Conservation (phyloP, 1,140 invertebrate species). For the Cephus cinctus region DNA sequence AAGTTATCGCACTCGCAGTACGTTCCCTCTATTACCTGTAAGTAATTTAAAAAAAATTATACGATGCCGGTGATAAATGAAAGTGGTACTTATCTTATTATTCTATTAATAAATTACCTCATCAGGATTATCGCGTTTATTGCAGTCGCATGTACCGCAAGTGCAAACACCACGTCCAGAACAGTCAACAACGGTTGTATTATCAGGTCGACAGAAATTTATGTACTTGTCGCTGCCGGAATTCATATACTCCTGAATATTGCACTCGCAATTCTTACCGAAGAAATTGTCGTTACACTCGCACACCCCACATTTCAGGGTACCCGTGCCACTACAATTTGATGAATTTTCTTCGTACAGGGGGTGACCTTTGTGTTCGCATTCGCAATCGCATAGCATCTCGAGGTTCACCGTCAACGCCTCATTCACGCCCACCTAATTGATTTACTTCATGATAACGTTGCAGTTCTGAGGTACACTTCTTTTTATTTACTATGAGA, state of each 20-base stretch:
- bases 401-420: slow-evolving; percentile 80
- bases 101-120: slow-evolving; percentile 54
- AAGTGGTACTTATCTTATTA: not conserved
- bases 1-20: slow-evolving; percentile 96
- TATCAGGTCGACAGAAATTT: slow-evolving; percentile 72
- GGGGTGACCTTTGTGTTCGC: slow-evolving; percentile 66
- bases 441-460: too few relatives aligned
- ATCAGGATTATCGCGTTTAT: slow-evolving; percentile 55
- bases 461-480: too few relatives aligned
- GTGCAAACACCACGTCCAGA: slow-evolving; percentile 76
- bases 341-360: slow-evolving; percentile 57
- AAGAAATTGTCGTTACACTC: slow-evolving; percentile 76
- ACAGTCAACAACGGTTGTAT: slow-evolving; percentile 69
- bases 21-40: slow-evolving; percentile 70
- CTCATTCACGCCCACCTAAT: slow-evolving; percentile 81
- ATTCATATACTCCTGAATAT: slow-evolving; percentile 54
- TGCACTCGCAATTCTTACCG: slow-evolving; percentile 87
- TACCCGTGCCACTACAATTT: slow-evolving; percentile 67
- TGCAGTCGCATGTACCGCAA: slow-evolving; percentile 80
- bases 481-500: too few relatives aligned
- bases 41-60: slow-evolving; percentile 15
- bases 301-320: slow-evolving; percentile 85
- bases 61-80: not conserved
- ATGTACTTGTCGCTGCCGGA: slow-evolving; percentile 55
- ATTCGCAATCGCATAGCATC: slow-evolving; percentile 88